These are phyloP conservation scores for Holothuria glaberrima DNA, from an alignment of 35 echinoderm and acorn worm species.

Conservation along the genomic window DNA sequence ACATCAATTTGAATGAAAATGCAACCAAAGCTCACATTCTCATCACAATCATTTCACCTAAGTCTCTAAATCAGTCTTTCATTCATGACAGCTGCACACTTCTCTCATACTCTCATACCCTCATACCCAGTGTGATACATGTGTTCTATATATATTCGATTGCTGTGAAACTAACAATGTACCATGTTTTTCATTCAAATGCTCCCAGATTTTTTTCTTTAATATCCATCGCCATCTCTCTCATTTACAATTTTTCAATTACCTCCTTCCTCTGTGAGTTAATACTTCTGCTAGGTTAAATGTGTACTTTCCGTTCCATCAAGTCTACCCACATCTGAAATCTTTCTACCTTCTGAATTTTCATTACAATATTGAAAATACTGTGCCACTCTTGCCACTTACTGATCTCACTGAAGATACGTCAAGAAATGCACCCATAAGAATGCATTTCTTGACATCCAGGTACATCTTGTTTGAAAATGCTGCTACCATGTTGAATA, in stretches of 20 bases:
- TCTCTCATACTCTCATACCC: not conserved
- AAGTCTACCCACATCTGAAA: not conserved
- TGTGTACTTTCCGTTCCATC: not conserved
- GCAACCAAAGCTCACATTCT: not conserved
- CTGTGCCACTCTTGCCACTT: not conserved
- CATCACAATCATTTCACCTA: slow-evolving; percentile 9
- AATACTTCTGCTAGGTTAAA: not conserved
- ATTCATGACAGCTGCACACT: not conserved
- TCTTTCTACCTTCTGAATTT: not conserved
- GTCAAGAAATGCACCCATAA: not conserved
- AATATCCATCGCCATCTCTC: not conserved
- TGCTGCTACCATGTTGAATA: not conserved
- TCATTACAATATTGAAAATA: not conserved
- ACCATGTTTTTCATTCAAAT: not conserved
- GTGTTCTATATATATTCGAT: not conserved
- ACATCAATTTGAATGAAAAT: not conserved
- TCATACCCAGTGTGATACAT: not conserved
- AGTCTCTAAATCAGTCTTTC: not conserved
- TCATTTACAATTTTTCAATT: not conserved
- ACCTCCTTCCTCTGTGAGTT: not conserved
- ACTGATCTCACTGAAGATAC: too few relatives aligned
- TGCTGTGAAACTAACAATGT: not conserved
- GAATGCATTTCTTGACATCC: not conserved
- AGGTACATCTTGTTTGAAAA: not conserved
- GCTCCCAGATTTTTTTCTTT: not conserved